A percentile compares a stretch with the other conserved stretches of the same genome.
Conservation (phyloP, 1,140 invertebrate genomes). For the Nomia melanderi region DNA sequence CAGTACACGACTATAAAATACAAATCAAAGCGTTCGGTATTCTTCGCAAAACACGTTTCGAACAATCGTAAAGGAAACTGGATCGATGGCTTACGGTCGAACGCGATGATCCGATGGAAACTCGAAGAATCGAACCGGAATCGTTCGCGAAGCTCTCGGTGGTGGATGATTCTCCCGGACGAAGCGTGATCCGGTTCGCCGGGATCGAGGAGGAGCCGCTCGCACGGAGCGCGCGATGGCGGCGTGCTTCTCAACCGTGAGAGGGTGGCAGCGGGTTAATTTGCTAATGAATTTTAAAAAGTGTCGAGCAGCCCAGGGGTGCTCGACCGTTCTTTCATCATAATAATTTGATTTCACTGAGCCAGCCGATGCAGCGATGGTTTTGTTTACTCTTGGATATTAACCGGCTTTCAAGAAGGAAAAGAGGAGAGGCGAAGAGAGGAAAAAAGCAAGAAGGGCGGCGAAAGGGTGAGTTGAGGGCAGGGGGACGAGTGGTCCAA, state of each 20-base stretch:
- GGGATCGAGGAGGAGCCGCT: neutral
- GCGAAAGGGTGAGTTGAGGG: slow-evolving; percentile 12
- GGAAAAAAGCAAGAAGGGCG: neutral
- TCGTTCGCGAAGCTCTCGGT: too few relatives aligned
- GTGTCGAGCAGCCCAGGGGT: slow-evolving; percentile 8
- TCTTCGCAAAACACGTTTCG: too few relatives aligned
- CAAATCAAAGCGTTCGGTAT: too few relatives aligned
- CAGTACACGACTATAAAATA: too few relatives aligned
- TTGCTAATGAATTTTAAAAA: slow-evolving; percentile 71
- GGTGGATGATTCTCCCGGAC: neutral
- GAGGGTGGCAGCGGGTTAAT: slow-evolving; percentile 45
- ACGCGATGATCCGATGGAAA: too few relatives aligned
- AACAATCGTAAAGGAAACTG: too few relatives aligned
- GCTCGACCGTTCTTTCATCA: slow-evolving; percentile 50
- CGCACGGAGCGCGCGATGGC: too few relatives aligned
- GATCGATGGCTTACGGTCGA: too few relatives aligned
- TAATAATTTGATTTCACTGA: slow-evolving; percentile 64
- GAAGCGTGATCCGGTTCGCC: neutral
- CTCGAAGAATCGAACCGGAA: too few relatives aligned
- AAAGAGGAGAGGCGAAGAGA: neutral
- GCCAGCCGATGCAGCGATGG: slow-evolving; percentile 17
- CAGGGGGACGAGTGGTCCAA: slow-evolving; percentile 2
- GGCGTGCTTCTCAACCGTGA: neutral
- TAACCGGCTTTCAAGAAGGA: slow-evolving; percentile 1
- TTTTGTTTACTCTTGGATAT: slow-evolving; percentile 60